A percentile compares a stretch with the other conserved stretches of the same genome.
Evolutionary conservation across 2,888 invertebrate genomes (phyloP).

Genomic region (Erebia epiphron): DNA sequence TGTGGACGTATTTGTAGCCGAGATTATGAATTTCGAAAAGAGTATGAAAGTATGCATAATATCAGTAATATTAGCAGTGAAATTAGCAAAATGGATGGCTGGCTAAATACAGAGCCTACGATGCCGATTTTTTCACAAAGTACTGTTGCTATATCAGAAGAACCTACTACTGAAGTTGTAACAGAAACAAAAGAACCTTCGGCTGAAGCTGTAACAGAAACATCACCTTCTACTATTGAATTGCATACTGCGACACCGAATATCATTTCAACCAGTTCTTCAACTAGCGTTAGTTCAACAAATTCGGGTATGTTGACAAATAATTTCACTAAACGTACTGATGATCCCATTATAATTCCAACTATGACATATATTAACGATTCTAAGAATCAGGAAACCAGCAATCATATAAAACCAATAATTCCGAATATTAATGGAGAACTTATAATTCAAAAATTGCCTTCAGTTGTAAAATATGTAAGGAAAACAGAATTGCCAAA

Average conservation of each 20-base stretch:
- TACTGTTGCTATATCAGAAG: constrained; percentile 1
- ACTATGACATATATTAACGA: constrained; percentile 50
- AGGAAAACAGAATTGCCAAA: constrained; percentile 68
- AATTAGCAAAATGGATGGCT: background rate
- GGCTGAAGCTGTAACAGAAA: constrained; percentile 34
- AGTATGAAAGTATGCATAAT: constrained; percentile 45
- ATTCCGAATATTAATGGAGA: constrained; percentile 58
- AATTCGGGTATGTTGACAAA: background rate
- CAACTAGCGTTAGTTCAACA: background rate
- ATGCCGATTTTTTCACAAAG: constrained; percentile 22
- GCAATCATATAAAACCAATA: constrained; percentile 61
- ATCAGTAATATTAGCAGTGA: constrained; percentile 2
- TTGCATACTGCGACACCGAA: background rate
- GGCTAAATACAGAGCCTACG: constrained; percentile 28
- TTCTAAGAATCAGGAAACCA: constrained; percentile 50
- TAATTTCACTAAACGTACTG: constrained; percentile 24
- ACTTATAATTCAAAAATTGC: constrained; percentile 63
- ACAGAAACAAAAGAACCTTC: constrained; percentile 29
- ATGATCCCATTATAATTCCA: constrained; percentile 62
- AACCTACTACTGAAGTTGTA: constrained; percentile 27
- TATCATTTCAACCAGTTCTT: background rate
- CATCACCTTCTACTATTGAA: constrained; percentile 13
- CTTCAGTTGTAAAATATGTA: constrained; percentile 47
- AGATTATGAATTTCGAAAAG: constrained; percentile 69
- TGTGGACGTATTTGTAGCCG: constrained; percentile 78